Percentiles rank a stretch among this genome's conserved stretches.
These are phyloP conservation scores for Dermochelys coriacea DNA, from an alignment of 2,797 vertebrate genomes.

Conservation along the genomic window DNA sequence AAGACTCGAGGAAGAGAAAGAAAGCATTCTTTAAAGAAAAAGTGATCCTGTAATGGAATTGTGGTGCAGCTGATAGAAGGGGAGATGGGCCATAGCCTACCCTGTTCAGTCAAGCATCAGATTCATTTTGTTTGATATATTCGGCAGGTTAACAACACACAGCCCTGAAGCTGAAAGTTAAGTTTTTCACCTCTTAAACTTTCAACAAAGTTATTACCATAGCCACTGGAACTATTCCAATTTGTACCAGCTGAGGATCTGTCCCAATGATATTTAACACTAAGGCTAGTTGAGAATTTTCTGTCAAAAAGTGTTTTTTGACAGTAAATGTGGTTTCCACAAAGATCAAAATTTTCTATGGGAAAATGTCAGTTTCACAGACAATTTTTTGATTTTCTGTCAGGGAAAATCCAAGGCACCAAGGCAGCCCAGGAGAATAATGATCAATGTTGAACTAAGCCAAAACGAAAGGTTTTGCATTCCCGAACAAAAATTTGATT, in stretches of 20 bases:
- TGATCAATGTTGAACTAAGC: too few relatives aligned
- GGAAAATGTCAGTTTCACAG: neutral
- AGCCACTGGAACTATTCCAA: conserved; percentile 60
- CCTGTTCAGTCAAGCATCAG: neutral
- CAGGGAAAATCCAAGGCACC: too few relatives aligned
- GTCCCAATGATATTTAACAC: conserved; percentile 28
- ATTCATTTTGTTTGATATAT: conserved; percentile 25
- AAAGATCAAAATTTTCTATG: neutral
- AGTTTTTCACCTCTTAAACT: conserved; percentile 57
- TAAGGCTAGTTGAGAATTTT: conserved; percentile 46
- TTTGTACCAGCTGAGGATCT: conserved; percentile 1
- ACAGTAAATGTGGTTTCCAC: neutral
- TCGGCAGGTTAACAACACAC: conserved; percentile 39
- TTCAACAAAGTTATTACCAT: conserved; percentile 59
- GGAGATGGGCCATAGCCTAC: neutral
- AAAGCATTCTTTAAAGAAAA: conserved; percentile 15
- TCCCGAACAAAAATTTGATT: too few relatives aligned
- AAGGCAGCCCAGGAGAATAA: too few relatives aligned
- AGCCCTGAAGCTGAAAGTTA: conserved; percentile 35
- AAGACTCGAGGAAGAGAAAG: neutral
- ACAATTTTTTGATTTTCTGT: neutral
- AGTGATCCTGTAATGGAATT: neutral
- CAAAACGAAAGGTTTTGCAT: too few relatives aligned
- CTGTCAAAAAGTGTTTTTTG: neutral
- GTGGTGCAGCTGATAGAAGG: neutral